Evolutionary conservation across 1,140 invertebrate genomes (phyloP), one percentile per base, ranked within the genome.

Genomic region (Laupala kohalensis): DNA sequence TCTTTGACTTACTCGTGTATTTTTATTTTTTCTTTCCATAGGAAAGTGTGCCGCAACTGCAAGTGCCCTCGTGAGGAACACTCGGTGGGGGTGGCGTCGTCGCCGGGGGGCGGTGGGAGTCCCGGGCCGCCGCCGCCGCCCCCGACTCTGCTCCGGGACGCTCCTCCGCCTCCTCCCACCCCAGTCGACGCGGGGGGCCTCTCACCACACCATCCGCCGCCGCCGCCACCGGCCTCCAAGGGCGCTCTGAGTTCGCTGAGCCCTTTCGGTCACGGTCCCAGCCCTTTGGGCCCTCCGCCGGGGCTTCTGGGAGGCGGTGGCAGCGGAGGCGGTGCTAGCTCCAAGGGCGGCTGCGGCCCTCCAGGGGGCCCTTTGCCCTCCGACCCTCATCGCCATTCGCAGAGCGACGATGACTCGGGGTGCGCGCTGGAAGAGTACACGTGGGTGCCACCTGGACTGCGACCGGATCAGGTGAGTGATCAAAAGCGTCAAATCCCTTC

Each of bases 371-470:
- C n/a, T n/a, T n/a, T n/a, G 64, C 76, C 76, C 66, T 77, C 77
- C 53, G 81, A 93, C 78, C 90, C 90, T 74, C 92, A 94, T 77
- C 82, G 94, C 62, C 93, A 96, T 78, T 95, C 93, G 4, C 95
- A 96, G 77, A 95, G 92, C 66, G 96, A 98, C 81, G 95, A 98
- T 79, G 96, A 98, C 83, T 96, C 93, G 66, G 96, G 96, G 9
- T 98, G 96, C 79, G 95, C 95, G 5, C 84, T 98, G 66, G 96
- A 98, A 78, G 97, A 99, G 79, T 99, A 98, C 82, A 96, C 95
- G 0, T 99, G 96, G 96, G 94, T 98, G 66, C 97, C 97, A 62
- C 93, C 94, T 4, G 95, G 95, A 72, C 85, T 98, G 4, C 89
- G 95, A 81, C 95, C 96, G 13, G 95, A 98, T 83, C 95, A 97